Conservation (phyloP, 64 coral and sea anemone genomes). For the Pocillopora verrucosa region DNA sequence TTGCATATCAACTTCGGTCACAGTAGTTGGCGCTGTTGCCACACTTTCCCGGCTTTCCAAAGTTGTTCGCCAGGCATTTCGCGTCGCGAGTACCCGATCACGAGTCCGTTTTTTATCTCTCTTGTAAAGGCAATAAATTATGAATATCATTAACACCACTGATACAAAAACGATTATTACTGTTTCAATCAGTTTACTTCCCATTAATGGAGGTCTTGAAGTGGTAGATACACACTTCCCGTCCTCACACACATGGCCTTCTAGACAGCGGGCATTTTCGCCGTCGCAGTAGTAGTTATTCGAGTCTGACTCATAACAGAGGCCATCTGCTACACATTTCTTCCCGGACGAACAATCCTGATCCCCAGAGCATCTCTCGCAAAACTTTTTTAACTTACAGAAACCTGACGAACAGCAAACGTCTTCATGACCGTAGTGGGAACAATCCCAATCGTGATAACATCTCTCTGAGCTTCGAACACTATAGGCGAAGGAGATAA, state of each 20-base stretch:
- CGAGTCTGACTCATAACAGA: too few relatives aligned
- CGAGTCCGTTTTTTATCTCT: background rate
- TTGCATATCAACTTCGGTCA: background rate
- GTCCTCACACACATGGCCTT: too few relatives aligned
- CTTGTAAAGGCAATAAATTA: background rate
- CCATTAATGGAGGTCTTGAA: background rate
- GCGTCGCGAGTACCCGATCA: background rate
- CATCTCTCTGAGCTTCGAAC: background rate
- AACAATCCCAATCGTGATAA: background rate
- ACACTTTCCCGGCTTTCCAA: background rate
- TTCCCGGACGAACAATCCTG: background rate
- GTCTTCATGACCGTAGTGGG: background rate
- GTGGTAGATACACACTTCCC: too few relatives aligned
- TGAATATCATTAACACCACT: background rate
- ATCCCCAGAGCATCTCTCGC: background rate
- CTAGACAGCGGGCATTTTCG: too few relatives aligned
- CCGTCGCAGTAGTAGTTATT: too few relatives aligned
- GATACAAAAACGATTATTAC: background rate
- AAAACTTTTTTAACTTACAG: background rate
- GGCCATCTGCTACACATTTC: too few relatives aligned
- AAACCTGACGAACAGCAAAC: background rate
- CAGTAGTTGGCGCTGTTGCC: background rate
- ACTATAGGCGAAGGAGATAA: background rate
- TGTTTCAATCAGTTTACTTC: background rate
- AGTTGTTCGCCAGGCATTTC: background rate